Base-by-base conservation (phyloP, 2,888 invertebrate genomes). In the Drosophila multiciliata region DNA sequence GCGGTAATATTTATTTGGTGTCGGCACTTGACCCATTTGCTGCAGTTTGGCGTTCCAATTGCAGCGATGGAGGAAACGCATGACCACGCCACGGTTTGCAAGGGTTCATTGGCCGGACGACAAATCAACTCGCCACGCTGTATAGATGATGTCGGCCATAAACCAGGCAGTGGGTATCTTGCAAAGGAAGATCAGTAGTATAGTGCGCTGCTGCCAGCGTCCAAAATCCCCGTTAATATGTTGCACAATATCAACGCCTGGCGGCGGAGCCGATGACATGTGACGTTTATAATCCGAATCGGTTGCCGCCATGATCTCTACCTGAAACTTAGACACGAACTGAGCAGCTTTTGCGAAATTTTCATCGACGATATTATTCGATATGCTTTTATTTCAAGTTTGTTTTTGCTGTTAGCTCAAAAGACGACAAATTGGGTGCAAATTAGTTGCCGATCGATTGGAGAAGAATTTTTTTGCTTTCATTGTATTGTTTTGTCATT, bases 121-220 rank as follows among this genome's bases (percentile, higher is more conserved):
- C 23, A 23, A 23, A 23, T 23, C 23, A 23, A 23, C 23, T 23
- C 23, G 23, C 23, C 23, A 23, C 23, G 23, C 23, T 23, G 23
- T 23, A 23, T 23, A 23, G 23, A 23, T 23, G 23, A 23, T 23
- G 23, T 1, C 23, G 23, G 23, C 23, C 23, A 23, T 23, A 2
- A 23, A 23, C 23, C 23, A 23, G 23, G 23, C 23, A 1, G 23
- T 23, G 23, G 23, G 23, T 23, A 23, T 23, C 23, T 23, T 23
- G 23, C 23, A 23, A 23, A 23, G 23, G 23, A 23, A 23, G 32
- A 94, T 92, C 36, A 93, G 77, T 15, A 93, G 73, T 3, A 93
- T 91, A 0, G 92, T 91, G 53, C 93, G 90, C 62, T 92, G 59
- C 67, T 94, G 94, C 93, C 93, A 94, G 52, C 87, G 89, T 0